Conservation (phyloP, 2,888 invertebrate genomes). For the Rhingia campestris region DNA sequence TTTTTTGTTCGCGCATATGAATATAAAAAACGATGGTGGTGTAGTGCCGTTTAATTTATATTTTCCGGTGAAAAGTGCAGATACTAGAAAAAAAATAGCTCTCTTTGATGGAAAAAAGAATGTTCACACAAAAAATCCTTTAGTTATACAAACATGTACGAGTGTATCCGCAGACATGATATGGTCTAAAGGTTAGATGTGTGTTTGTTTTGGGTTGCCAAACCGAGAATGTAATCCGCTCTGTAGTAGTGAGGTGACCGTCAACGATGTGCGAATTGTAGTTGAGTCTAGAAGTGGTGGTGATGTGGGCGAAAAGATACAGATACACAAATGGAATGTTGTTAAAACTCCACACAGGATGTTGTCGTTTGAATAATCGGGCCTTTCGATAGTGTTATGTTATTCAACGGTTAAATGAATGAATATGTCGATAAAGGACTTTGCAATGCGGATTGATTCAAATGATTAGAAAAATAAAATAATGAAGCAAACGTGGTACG, state of each 20-base stretch:
- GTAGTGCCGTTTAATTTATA: constrained; percentile 63
- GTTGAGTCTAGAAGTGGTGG: constrained; percentile 1
- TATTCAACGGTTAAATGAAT: neutral
- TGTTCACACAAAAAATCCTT: neutral
- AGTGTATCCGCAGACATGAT: neutral
- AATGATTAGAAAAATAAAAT: too few species aligned
- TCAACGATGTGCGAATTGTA: constrained; percentile 31
- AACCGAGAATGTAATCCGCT: constrained; percentile 46
- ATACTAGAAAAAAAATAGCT: constrained; percentile 40
- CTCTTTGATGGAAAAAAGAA: constrained; percentile 24
- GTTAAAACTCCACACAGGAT: neutral
- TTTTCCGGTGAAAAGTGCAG: constrained; percentile 55
- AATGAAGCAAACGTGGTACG: too few species aligned
- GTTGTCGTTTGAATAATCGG: neutral
- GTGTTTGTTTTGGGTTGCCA: constrained; percentile 25
- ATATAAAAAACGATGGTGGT: constrained; percentile 39
- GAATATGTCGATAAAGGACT: neutral
- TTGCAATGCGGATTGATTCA: too few species aligned
- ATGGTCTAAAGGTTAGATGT: constrained; percentile 29
- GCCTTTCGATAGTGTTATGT: neutral
- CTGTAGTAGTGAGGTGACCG: constrained; percentile 4
- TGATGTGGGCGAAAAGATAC: neutral
- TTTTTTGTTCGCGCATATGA: constrained; percentile 11
- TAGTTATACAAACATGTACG: neutral
- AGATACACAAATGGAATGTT: neutral